Percentiles rank a stretch among this genome's conserved stretches.
These are phyloP conservation scores for Neotoma lepida DNA, from an alignment of 2,113 vertebrate genomes.

Conservation along the genomic window DNA sequence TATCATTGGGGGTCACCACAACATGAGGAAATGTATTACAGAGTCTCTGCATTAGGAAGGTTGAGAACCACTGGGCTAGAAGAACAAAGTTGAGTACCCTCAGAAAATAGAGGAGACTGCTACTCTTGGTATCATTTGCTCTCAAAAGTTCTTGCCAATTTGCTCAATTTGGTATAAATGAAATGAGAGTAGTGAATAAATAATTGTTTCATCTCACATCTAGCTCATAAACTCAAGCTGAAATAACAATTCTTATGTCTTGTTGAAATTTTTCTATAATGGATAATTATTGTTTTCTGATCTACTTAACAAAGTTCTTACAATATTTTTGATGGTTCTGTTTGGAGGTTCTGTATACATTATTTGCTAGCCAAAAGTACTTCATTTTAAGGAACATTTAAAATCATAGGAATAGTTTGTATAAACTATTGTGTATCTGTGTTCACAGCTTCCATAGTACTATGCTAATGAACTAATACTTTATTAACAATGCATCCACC, in stretches of 20 bases:
- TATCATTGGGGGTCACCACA: no score
- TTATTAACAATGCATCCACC: neutral
- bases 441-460: neutral
- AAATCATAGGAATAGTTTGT: neutral
- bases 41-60: no score
- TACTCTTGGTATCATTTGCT: neutral
- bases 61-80: no score
- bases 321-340: neutral
- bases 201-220: neutral
- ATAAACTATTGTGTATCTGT: neutral
- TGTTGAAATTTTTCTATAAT: neutral
- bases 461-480: neutral
- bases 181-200: constrained; percentile 9
- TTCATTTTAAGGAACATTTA: neutral
- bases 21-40: no score
- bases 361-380: neutral
- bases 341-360: neutral
- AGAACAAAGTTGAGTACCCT: neutral
- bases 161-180: neutral
- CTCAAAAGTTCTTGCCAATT: neutral
- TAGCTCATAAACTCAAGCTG: constrained; percentile 12
- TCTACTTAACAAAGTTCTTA: neutral
- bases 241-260: neutral
- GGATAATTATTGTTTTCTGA: neutral
- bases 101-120: neutral